A percentile compares a stretch with the other conserved stretches of the same genome.
These are phyloP conservation scores for Machimus atricapillus DNA, from an alignment of 2,888 invertebrate genomes.

Conservation along the genomic window DNA sequence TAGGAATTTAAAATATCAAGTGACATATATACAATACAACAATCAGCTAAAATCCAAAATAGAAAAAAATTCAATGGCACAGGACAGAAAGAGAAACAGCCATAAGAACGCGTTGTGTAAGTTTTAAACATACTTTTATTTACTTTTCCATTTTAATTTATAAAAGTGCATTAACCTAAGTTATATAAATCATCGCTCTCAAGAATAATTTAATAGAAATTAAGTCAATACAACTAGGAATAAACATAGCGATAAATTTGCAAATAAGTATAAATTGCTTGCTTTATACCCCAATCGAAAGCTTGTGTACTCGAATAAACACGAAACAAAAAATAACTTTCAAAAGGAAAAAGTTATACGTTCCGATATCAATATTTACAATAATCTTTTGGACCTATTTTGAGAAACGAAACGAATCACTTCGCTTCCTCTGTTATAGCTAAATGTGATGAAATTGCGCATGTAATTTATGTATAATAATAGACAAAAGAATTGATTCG, in stretches of 20 bases:
- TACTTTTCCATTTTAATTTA: conserved; percentile 4
- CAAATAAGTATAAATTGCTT: conserved; percentile 10
- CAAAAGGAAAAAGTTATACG: not conserved
- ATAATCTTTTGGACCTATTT: not conserved
- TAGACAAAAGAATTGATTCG: not conserved
- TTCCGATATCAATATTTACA: not conserved
- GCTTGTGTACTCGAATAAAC: not conserved
- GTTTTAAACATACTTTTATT: conserved; percentile 11
- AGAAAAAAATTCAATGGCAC: not conserved
- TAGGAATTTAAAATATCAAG: not conserved
- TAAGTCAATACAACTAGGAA: not conserved
- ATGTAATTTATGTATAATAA: too few relatives aligned
- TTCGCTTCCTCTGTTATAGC: not conserved
- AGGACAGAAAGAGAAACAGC: not conserved
- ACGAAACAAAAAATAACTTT: conserved; percentile 8
- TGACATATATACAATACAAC: not conserved
- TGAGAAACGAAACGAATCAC: not conserved
- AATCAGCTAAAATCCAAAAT: not conserved
- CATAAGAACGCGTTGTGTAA: not conserved
- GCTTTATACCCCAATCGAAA: not conserved
- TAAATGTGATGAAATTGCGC: not conserved
- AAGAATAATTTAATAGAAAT: conserved; percentile 15
- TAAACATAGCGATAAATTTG: conserved; percentile 1
- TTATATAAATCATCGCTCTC: conserved; percentile 4
- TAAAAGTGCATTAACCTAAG: conserved; percentile 26